A percentile compares a stretch with the other conserved stretches of the same genome.
These are phyloP conservation scores for Phoebastria nigripes DNA, from an alignment of 2,797 vertebrate genomes.

Conservation along the genomic window DNA sequence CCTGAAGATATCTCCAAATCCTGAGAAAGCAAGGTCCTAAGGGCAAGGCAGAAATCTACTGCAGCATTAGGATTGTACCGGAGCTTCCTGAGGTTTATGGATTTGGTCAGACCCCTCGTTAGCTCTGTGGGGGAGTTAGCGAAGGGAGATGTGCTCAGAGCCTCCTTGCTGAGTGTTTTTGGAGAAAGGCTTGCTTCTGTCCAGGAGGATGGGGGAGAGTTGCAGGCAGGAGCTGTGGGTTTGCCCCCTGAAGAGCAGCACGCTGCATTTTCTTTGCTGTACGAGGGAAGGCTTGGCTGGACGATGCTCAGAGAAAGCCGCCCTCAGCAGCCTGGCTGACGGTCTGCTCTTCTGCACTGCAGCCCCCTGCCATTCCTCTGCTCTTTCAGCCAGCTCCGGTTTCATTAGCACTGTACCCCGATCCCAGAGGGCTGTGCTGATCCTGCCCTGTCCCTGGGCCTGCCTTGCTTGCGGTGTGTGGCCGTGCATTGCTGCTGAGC, in stretches of 20 bases:
- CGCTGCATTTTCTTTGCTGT: background rate
- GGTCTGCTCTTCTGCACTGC: background rate
- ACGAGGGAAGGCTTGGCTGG: background rate
- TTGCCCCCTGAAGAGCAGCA: background rate
- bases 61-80: background rate
- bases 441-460: background rate
- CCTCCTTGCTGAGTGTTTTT: background rate
- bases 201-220: background rate
- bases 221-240: background rate
- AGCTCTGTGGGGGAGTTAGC: fast-evolving
- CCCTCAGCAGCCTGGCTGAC: background rate
- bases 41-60: background rate
- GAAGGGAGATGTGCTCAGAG: background rate
- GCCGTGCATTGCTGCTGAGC: background rate
- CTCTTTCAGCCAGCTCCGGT: background rate
- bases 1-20: background rate
- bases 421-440: background rate
- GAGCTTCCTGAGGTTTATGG: background rate
- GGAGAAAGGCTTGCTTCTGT: background rate
- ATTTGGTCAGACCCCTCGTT: background rate
- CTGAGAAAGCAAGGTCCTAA: background rate
- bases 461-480: fast-evolving
- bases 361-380: background rate
- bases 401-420: fast-evolving
- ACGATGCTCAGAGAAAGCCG: fast-evolving